Conservation (phyloP, 2,888 invertebrate species). For the Cerastoderma edule region DNA sequence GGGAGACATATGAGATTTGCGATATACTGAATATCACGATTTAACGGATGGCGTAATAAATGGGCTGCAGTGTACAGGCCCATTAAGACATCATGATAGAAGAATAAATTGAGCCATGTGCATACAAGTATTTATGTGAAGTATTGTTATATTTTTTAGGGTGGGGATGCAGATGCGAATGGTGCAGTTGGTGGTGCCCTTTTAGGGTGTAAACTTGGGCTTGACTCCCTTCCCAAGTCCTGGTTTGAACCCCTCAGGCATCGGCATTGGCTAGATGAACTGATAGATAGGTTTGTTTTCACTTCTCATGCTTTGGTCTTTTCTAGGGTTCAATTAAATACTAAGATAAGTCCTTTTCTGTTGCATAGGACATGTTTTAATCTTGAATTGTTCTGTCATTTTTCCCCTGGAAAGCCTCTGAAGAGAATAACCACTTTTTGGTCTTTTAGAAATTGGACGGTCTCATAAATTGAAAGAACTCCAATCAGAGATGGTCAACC, state of each 20-base stretch:
- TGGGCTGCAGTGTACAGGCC: too few relatives aligned
- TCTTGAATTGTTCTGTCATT: background rate
- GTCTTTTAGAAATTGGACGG: background rate
- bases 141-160: too few relatives aligned
- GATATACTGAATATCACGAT: too few relatives aligned
- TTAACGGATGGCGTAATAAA: too few relatives aligned
- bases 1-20: too few relatives aligned
- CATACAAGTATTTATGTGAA: too few relatives aligned
- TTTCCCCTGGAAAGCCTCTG: background rate
- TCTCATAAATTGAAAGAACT: slow-evolving; percentile 15
- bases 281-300: slow-evolving; percentile 69
- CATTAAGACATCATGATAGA: too few relatives aligned
- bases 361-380: background rate
- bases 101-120: too few relatives aligned
- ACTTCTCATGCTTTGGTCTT: background rate
- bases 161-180: slow-evolving; percentile 82
- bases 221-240: slow-evolving; percentile 72
- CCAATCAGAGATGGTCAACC: background rate
- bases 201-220: slow-evolving; percentile 80
- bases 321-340: too few relatives aligned
- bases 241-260: slow-evolving; percentile 76
- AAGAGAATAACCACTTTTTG: background rate
- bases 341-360: too few relatives aligned
- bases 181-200: slow-evolving; percentile 80
- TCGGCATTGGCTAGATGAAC: slow-evolving; percentile 62